Base-by-base conservation (phyloP, 2,797 vertebrate genomes). In the Acipenser transmontanus region DNA sequence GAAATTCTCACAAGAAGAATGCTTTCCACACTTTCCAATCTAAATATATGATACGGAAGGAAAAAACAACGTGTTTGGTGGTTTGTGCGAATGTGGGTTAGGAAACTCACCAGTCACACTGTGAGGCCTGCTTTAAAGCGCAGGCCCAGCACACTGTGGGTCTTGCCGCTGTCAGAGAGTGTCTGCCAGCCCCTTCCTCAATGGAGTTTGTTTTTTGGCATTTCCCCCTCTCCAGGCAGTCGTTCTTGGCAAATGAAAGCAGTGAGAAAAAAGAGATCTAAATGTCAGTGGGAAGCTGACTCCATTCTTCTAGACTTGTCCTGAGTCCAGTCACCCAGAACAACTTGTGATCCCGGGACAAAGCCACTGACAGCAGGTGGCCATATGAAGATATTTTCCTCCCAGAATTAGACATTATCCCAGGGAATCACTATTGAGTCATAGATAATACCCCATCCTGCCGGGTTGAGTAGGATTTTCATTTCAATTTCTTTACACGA, bases 401-500 rank as follows among this genome's bases (percentile, higher is more conserved):
- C 81, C 89, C 85, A 91, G 90, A 95, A 93, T 95, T 93, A 95
- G 92, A 96, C 93, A 93, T 93, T 91, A 94, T 95, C 92, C 93
- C 81, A 82, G 90, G 90, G 90, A 95, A 95, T 92, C 87, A 87
- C 91, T 88, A 91, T 87, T 91, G 89, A 94, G 89, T 92, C 92
- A 91, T 86, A 91, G 90, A 93, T 93, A 96, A 96, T 95, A 85
- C 92, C 86, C 82, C 82, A 83, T 88, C 93, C 93, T 91, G 93
- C 92, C 92, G 92, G 86, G 91, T 89, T 87, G 88, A 91, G 89
- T 88, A 91, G 91, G 91, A 94, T 94, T 95, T 86, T 95, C 93
- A 95, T 97, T 97, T 95, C 92, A 93, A 92, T 94, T 94, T 93
- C 93, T 94, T 95, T 93, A 93, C 92, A 94, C 90, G 88, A 93